Base-by-base conservation (phyloP, 2,888 invertebrate genomes). In the Nasonia oneida region DNA sequence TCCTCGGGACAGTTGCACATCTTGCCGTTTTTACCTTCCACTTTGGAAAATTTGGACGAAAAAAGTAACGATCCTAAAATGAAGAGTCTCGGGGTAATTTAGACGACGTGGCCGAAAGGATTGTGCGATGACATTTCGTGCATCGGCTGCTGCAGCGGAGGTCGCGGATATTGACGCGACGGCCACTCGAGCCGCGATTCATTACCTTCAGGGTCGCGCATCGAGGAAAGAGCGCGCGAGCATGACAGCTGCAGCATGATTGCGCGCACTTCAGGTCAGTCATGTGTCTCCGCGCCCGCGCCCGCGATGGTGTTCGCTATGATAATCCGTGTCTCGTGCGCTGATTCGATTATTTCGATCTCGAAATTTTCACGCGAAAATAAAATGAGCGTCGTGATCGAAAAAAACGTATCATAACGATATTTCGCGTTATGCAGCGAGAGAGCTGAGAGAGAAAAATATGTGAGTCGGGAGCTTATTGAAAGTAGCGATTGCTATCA, bases 161-260 rank as follows among this genome's bases (percentile, higher is more conserved):
- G 37, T 14, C 76, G 53, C 10, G 50, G 14, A 29, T 47, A 47
- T 76, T 61, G 67, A 29, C 73, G 23, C n/a, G 61, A 29, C 67
- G 57, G 74, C 64, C 33, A 82, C 83, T 67, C 42, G 77, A 42
- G 33, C 37, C 15, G 47, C 50, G 79, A 84, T 67, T 47, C 74
- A 67, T 76, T 67, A 23, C 23, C 3, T 64, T 74, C 85, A 70
- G 42, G 79, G 74, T 75, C 85, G 42, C 85, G 42, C 37, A 75
- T 37, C 74, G 50, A 50, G 47, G 67, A 67, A 33, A 67, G 71
- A 71, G 71, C 33, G 33, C 33, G 33, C 15, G 39, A 73, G 53
- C n/a, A n/a, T 79, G 85, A 86, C 85, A 85, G 81, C 77, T 85
- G 77, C 79, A 37, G 47, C 23, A 29, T 47, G 76, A 86, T 83